These are phyloP conservation scores for Mustela erminea DNA, from an alignment of 2,797 vertebrate genomes.

Conservation along the genomic window DNA sequence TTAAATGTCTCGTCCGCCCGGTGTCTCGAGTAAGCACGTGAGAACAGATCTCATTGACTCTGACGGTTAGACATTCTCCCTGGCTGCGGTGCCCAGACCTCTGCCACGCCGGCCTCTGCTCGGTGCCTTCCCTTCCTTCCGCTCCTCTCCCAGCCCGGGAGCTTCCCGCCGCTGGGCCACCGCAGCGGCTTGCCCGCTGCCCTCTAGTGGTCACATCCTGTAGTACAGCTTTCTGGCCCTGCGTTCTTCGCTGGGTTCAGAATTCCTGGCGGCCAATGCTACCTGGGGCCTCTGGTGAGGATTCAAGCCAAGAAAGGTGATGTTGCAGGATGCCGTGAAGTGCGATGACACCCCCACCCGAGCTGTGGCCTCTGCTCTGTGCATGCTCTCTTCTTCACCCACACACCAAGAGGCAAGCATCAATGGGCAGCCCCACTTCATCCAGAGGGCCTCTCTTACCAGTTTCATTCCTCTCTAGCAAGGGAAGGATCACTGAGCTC, in stretches of 20 bases:
- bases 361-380: background rate
- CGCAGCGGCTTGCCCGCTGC: conserved; percentile 75
- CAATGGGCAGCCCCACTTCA: background rate
- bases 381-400: background rate
- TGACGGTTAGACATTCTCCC: background rate
- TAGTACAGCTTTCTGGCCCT: conserved; percentile 50
- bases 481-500: background rate
- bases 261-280: background rate
- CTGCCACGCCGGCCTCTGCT: background rate
- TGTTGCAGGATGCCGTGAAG: background rate
- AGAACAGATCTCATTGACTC: background rate
- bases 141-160: background rate
- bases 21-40: background rate
- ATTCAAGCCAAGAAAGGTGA: background rate
- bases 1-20: background rate
- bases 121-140: background rate
- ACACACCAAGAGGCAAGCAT: conserved; percentile 14
- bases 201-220: conserved; percentile 82
- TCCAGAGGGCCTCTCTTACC: background rate
- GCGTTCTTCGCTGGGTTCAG: background rate
- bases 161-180: background rate
- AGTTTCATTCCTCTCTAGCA: background rate
- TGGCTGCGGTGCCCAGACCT: background rate
- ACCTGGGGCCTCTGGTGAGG: background rate
- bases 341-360: background rate